These are phyloP conservation scores for Heterodera filipjevi DNA, from an alignment of 2,888 invertebrate genomes.

Conservation along the genomic window DNA sequence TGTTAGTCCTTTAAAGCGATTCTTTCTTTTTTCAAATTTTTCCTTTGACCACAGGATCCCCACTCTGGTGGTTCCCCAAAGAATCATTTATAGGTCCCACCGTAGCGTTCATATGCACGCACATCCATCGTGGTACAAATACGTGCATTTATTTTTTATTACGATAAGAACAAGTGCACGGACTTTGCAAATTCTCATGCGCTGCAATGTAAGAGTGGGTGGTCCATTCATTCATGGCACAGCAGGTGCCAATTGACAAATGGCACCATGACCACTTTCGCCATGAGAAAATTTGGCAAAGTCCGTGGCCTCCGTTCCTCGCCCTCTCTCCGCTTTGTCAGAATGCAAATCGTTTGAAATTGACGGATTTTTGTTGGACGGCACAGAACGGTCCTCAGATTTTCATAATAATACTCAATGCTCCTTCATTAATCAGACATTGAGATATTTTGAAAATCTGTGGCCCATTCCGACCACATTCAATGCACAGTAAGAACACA, in stretches of 20 bases:
- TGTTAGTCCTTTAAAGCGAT: too few relatives aligned
- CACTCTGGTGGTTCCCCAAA: too few relatives aligned
- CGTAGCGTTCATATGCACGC: too few relatives aligned
- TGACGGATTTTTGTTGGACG: not conserved
- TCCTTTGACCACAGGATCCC: too few relatives aligned
- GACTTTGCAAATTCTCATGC: constrained; percentile 12
- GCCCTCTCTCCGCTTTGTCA: not conserved
- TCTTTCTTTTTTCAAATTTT: too few relatives aligned
- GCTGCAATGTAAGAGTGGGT: not conserved
- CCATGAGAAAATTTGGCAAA: not conserved
- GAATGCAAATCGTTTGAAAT: too few relatives aligned
- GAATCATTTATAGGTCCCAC: too few relatives aligned
- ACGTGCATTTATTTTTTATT: not conserved
- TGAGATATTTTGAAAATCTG: constrained; percentile 9
- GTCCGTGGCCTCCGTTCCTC: not conserved
- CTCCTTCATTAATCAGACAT: not conserved
- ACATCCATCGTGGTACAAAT: too few relatives aligned
- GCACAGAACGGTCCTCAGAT: not conserved
- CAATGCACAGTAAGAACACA: not conserved
- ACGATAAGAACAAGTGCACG: not conserved
- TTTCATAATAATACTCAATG: not conserved
- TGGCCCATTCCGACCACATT: not conserved
- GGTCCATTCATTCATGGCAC: not conserved
- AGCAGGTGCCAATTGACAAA: not conserved
- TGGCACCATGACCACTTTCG: not conserved